Percentiles rank a stretch among this genome's conserved stretches.
These are phyloP conservation scores for Drosophila kokeensis DNA, from an alignment of 2,888 invertebrate genomes.

Conservation along the genomic window DNA sequence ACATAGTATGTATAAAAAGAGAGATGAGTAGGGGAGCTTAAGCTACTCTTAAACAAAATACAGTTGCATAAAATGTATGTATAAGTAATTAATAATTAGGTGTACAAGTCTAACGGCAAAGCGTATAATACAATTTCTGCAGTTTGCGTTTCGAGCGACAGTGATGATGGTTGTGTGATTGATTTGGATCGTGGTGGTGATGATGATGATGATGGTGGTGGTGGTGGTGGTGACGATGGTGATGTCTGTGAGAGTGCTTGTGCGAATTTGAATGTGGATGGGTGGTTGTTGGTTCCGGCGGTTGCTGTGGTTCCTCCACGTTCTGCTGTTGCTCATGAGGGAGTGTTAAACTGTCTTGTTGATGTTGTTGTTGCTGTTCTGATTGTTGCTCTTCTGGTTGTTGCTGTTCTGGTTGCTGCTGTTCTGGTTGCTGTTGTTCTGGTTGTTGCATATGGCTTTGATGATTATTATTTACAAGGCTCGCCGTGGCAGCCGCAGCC, in stretches of 20 bases:
- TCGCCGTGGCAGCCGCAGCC: slow-evolving; percentile 55
- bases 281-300: slow-evolving; percentile 37
- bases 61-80: slow-evolving; percentile 51
- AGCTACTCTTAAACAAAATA: slow-evolving; percentile 49
- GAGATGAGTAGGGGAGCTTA: slow-evolving; percentile 42
- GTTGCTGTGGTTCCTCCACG: slow-evolving; percentile 35
- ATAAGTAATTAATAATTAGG: slow-evolving; percentile 53
- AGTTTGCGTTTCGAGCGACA: slow-evolving; percentile 84
- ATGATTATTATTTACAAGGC: slow-evolving; percentile 82
- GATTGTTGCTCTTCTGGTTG: slow-evolving; percentile 38
- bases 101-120: slow-evolving; percentile 83
- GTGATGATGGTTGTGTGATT: slow-evolving; percentile 75
- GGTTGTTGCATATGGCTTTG: slow-evolving; percentile 75
- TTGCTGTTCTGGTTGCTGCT: slow-evolving; percentile 31
- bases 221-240: slow-evolving; percentile 53
- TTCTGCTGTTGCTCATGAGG: slow-evolving; percentile 35
- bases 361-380: slow-evolving; percentile 51
- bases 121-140: slow-evolving; percentile 85
- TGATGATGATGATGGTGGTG: slow-evolving; percentile 57
- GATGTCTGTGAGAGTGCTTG: slow-evolving; percentile 66
- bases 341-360: slow-evolving; percentile 32
- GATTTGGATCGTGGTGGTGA: slow-evolving; percentile 72
- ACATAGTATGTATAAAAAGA: slow-evolving; percentile 38
- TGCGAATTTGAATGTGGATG: slow-evolving; percentile 46
- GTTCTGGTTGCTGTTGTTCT: slow-evolving; percentile 46